Conservation (phyloP, 2,888 invertebrate species). For the Caenorhabditis uteleia region DNA sequence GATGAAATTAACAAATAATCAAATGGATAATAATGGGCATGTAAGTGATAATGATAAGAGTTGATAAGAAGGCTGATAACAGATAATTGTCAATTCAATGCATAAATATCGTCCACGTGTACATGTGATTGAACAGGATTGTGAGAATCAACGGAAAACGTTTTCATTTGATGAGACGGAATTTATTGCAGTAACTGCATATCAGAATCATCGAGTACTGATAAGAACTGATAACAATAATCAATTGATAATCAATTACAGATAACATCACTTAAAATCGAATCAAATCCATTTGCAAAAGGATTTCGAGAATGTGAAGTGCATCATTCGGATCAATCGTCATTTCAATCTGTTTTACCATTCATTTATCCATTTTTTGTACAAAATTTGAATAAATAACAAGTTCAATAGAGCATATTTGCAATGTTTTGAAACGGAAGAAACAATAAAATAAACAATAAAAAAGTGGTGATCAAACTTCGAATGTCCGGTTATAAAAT, state of each 20-base stretch:
- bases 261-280: slow-evolving; percentile 97
- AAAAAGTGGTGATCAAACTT: too few species aligned
- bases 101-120: slow-evolving; percentile 98
- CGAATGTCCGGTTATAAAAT: too few species aligned
- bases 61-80: slow-evolving; percentile 59
- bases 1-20: slow-evolving; percentile 96
- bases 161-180: slow-evolving; percentile 96
- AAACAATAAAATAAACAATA: too few species aligned
- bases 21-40: slow-evolving; percentile 94
- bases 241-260: slow-evolving; percentile 72
- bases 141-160: slow-evolving; percentile 69
- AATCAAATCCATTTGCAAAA: slow-evolving; percentile 98
- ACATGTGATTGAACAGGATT: slow-evolving; percentile 79
- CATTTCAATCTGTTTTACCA: too few species aligned
- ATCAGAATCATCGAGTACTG: slow-evolving; percentile 91
- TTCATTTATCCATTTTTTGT: too few species aligned
- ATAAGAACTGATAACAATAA: not conserved
- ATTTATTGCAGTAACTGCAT: slow-evolving; percentile 98
- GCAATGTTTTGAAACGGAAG: too few species aligned
- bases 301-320: slow-evolving; percentile 87
- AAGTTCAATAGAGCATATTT: too few species aligned
- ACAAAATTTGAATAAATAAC: too few species aligned
- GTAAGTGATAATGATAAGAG: slow-evolving; percentile 75
- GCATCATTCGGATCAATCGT: too few species aligned
- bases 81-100: slow-evolving; percentile 99